Conservation (phyloP, 53 echinoderm and acorn worm genomes). For the Mesocentrotus franciscanus region DNA sequence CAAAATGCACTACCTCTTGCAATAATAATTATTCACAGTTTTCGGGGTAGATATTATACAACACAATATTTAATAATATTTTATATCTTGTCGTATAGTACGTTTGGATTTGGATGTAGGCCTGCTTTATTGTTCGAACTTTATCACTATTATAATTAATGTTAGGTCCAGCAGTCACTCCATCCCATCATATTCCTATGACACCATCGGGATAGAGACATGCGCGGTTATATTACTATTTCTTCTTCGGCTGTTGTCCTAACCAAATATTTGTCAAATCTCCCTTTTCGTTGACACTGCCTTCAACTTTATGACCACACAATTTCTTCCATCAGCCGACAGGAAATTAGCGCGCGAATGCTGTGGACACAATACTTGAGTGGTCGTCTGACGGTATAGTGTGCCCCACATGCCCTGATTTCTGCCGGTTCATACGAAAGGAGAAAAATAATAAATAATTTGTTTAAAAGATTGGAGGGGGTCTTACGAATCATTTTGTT, state of each 20-base stretch:
- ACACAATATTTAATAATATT: no score
- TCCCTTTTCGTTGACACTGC: not conserved
- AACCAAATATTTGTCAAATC: conserved; percentile 18
- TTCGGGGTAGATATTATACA: no score
- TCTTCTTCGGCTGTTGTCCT: not conserved
- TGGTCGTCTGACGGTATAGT: not conserved
- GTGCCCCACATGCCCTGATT: not conserved
- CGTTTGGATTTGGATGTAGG: no score
- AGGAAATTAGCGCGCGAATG: conserved; percentile 9
- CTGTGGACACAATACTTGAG: not conserved
- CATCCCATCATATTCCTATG: not conserved
- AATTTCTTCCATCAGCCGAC: not conserved
- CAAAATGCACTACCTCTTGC: no score
- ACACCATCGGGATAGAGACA: not conserved
- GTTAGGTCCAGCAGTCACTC: not conserved
- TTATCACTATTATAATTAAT: not conserved
- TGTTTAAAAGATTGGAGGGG: not conserved
- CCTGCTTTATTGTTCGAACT: no score
- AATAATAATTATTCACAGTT: no score
- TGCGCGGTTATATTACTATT: not conserved
- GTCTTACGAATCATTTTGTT: no score
- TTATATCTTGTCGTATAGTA: no score
- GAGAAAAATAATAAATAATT: not conserved
- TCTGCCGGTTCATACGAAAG: not conserved
- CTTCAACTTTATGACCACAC: not conserved